Evolutionary conservation across 2,888 invertebrate genomes (phyloP).

Genomic region (Thecocarcelia acutangulata): DNA sequence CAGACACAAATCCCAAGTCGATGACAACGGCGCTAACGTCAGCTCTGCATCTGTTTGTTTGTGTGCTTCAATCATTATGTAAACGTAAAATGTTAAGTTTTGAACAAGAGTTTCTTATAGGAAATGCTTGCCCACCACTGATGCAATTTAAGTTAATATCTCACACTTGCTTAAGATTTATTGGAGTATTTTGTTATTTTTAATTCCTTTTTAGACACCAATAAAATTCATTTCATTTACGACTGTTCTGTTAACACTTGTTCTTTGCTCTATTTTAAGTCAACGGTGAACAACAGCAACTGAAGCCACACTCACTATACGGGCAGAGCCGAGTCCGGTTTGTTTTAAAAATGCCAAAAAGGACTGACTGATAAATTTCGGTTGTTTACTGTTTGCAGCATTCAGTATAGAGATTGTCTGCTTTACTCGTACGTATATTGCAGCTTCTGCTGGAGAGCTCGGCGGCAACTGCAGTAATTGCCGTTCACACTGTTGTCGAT

Average conservation of each 20-base stretch:
- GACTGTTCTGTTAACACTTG: conserved; percentile 53
- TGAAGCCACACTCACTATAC: conserved; percentile 36
- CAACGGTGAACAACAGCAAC: conserved; percentile 28
- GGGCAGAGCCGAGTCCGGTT: conserved; percentile 23
- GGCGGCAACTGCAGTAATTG: conserved; percentile 69
- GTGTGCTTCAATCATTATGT: too few species aligned
- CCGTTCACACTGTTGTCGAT: conserved; percentile 73
- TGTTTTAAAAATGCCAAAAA: conserved; percentile 27
- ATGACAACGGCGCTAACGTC: too few species aligned
- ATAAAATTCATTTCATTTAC: conserved; percentile 67
- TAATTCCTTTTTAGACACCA: conserved; percentile 68
- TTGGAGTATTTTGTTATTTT: conserved; percentile 67
- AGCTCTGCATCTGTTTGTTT: too few species aligned
- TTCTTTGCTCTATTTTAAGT: conserved; percentile 64
- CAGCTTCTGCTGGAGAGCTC: conserved; percentile 67
- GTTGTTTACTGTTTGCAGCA: conserved; percentile 36
- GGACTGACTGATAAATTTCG: conserved; percentile 47
- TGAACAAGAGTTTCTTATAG: too few species aligned
- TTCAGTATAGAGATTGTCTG: conserved; percentile 67
- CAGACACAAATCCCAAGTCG: too few species aligned
- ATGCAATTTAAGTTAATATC: conserved; percentile 60
- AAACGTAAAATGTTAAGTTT: too few species aligned
- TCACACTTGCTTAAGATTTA: conserved; percentile 69
- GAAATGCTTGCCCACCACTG: not conserved
- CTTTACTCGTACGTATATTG: conserved; percentile 71